A percentile compares a stretch with the other conserved stretches of the same genome.
Evolutionary conservation across 2,113 vertebrate species (phyloP).

Genomic region (Picathartes gymnocephalus): DNA sequence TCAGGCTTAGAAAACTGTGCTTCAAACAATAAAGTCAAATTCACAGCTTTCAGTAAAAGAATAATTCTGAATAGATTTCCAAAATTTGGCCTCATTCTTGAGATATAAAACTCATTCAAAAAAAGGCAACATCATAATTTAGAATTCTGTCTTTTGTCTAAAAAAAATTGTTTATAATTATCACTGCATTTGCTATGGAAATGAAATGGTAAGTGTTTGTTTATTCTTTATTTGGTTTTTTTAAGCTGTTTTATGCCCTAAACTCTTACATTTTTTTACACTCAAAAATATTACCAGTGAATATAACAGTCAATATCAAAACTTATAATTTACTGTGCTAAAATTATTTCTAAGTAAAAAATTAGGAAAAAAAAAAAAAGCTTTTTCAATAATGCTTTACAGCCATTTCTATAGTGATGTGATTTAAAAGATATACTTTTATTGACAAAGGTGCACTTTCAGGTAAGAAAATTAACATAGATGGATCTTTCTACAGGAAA

Average conservation of each 20-base stretch:
- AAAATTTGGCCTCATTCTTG: background rate
- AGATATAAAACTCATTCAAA: background rate
- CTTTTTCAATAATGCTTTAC: background rate
- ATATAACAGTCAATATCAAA: background rate
- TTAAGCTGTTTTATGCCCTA: background rate
- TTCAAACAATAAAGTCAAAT: background rate
- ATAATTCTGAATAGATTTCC: background rate
- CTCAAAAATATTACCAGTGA: background rate
- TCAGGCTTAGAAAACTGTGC: background rate
- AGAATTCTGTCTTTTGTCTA: background rate
- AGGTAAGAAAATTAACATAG: background rate
- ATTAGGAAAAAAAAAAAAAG: background rate
- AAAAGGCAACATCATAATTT: background rate
- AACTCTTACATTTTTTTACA: background rate
- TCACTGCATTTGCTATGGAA: background rate
- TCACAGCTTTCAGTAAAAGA: background rate
- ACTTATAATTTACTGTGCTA: background rate
- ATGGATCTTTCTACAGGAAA: background rate
- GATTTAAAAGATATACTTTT: background rate
- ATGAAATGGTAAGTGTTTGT: background rate
- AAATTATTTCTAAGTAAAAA: background rate
- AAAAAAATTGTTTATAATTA: background rate
- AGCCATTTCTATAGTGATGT: background rate
- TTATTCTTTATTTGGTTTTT: background rate
- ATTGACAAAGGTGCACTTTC: background rate